Evolutionary conservation across 1,140 invertebrate genomes (phyloP).

Genomic region (Pentalonia nigronervosa): DNA sequence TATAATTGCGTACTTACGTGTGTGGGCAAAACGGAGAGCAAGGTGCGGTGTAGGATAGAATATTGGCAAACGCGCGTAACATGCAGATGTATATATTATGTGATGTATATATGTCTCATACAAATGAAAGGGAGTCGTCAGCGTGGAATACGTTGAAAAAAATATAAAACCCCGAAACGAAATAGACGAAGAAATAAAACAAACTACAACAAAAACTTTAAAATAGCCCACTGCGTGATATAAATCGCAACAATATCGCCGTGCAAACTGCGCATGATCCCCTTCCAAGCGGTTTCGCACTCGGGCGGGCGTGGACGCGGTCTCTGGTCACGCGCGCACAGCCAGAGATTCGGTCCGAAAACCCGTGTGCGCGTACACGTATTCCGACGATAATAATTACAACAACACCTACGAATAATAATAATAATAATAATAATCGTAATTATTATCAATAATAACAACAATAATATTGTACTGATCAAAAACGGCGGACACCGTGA

Average conservation of each 20-base stretch:
- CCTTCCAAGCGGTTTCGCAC: not conserved
- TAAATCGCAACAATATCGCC: conserved; percentile 3
- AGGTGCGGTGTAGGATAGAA: not conserved
- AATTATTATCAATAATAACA: no score
- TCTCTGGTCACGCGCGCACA: not conserved
- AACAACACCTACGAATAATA: not conserved
- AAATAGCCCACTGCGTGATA: conserved; percentile 43
- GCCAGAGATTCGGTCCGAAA: not conserved
- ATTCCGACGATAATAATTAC: not conserved
- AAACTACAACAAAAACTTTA: conserved; percentile 38
- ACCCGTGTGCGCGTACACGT: not conserved
- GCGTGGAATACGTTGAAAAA: not conserved
- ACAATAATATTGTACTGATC: not conserved
- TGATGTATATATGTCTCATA: not conserved
- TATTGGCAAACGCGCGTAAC: not conserved
- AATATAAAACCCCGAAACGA: not conserved
- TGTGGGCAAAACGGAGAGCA: not conserved
- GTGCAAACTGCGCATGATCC: conserved; percentile 43
- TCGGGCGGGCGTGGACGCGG: not conserved
- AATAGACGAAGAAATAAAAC: not conserved
- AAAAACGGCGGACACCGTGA: not conserved
- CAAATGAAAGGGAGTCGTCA: not conserved
- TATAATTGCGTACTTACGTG: not conserved
- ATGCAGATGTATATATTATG: no score
- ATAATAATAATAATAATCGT: not conserved